phyloP scores from a whole-genome alignment of 2,113 vertebrate species.

The Strix aluco region DNA sequence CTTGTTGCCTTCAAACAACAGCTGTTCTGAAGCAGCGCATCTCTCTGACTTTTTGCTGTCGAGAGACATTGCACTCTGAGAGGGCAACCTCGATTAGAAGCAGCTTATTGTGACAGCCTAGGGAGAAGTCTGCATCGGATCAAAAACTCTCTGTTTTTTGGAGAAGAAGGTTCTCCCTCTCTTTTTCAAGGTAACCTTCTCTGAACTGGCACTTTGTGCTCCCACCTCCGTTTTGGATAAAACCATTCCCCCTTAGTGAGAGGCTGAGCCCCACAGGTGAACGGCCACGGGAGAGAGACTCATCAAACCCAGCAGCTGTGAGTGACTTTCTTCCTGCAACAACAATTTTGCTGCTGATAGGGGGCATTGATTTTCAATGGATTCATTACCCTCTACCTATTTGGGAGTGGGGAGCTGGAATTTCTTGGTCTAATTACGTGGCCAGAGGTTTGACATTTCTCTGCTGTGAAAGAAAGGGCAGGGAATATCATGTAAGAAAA shows the following conservation, averaged over 20 bases:
- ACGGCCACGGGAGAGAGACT: not conserved
- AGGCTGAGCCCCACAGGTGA: not conserved
- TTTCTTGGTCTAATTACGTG: not conserved
- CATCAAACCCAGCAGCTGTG: not conserved
- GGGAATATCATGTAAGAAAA: not conserved
- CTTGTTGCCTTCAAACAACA: not conserved
- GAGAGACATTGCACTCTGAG: not conserved
- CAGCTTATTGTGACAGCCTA: slow-evolving; percentile 6
- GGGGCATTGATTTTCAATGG: slow-evolving; percentile 48
- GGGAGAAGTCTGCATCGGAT: not conserved
- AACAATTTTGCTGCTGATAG: slow-evolving; percentile 15
- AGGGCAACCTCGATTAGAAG: not conserved
- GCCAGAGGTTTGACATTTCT: not conserved
- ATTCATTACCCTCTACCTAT: not conserved
- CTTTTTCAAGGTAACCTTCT: not conserved
- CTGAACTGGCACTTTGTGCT: not conserved
- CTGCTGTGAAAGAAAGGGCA: not conserved
- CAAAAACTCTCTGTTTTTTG: not conserved
- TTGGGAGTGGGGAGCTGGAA: not conserved
- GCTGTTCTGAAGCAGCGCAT: not conserved
- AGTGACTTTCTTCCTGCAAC: slow-evolving; percentile 21
- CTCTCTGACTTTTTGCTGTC: not conserved
- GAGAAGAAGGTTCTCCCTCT: not conserved
- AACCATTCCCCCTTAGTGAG: not conserved
- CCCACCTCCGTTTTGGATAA: not conserved